Evolutionary conservation across 2,888 invertebrate species (phyloP).

Genomic region (Philopedon plagiatum): DNA sequence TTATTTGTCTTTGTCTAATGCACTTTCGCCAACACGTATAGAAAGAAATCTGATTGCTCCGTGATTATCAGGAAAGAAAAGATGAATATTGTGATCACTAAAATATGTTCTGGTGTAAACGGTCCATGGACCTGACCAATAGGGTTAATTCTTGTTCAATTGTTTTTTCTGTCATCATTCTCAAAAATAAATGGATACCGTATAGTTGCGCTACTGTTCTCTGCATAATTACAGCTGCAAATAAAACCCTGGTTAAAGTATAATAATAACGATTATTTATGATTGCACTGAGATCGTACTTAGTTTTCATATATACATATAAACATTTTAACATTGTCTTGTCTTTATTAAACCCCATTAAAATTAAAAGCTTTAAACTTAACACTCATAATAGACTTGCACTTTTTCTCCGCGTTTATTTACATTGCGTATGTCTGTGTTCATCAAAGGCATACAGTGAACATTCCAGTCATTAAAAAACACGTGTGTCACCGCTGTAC

Average conservation of each 20-base stretch:
- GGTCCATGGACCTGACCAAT: too few relatives aligned
- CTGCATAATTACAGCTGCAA: too few relatives aligned
- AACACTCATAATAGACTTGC: slow-evolving; percentile 1
- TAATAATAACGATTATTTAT: background rate
- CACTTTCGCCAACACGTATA: too few relatives aligned
- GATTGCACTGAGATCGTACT: background rate
- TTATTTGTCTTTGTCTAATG: too few relatives aligned
- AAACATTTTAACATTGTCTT: background rate
- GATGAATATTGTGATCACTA: too few relatives aligned
- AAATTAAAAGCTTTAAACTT: slow-evolving; percentile 4
- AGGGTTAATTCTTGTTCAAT: too few relatives aligned
- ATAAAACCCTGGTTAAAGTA: background rate
- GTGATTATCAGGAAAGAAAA: too few relatives aligned
- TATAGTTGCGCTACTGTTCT: too few relatives aligned
- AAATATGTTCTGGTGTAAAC: too few relatives aligned
- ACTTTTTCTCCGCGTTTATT: slow-evolving; percentile 39
- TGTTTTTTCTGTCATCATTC: too few relatives aligned
- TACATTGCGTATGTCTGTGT: slow-evolving; percentile 44
- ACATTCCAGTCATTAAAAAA: slow-evolving; percentile 47
- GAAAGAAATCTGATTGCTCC: too few relatives aligned
- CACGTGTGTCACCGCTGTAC: slow-evolving; percentile 46
- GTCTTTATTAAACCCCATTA: slow-evolving; percentile 1
- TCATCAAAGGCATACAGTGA: slow-evolving; percentile 44
- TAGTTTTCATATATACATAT: background rate
- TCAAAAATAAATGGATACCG: too few relatives aligned